Evolutionary conservation across 2,797 vertebrate genomes (phyloP), one percentile per base, ranked within the genome.

Genomic region (Sphenodon punctatus): DNA sequence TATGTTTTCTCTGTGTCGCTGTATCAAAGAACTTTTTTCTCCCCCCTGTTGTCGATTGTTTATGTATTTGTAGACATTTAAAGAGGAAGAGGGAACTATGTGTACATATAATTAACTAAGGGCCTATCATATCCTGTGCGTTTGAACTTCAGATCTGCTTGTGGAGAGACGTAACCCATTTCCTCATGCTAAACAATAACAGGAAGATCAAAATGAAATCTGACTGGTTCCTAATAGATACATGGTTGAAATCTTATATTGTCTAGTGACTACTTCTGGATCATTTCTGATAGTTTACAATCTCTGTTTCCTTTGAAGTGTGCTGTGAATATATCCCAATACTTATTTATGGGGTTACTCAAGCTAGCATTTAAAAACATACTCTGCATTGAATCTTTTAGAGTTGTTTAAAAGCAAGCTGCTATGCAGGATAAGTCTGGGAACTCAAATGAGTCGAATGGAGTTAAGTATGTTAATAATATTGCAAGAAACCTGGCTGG

Each of bases 11-110:
- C 86, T 89, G 69, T 81, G 81, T 43, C 68, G 10, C 68, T 73
- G 34, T 90, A 74, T 88, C 83, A 90, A 91, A 93, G 56, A 85
- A 71, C 38, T 70, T 5, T 65, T 67, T 78, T 83, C 81, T 7
- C 13, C 5, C 60, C 8, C 61, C 76, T 89, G 88, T 76, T 80
- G 68, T 70, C 79, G 73, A 89, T 90, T 89, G 71, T 89, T 92
- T 90, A 79, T 82, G 43, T 88, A 70, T 91, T 85, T 90, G 75
- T 75, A 88, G 81, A 80, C 78, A 73, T 41, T 83, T 84, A 78
- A 80, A 84, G 77, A 88, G 68, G 79, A 77, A 90, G 61, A 59
- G 60, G 81, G 55, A 84, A 73, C 27, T 68, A 23, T 69, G 10
- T 32, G n/a, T 67, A 63, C 1, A 0, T 69, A 16, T 75, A 85